Evolutionary conservation across 2,888 invertebrate species (phyloP).

Genomic region (Odontothrips loti): DNA sequence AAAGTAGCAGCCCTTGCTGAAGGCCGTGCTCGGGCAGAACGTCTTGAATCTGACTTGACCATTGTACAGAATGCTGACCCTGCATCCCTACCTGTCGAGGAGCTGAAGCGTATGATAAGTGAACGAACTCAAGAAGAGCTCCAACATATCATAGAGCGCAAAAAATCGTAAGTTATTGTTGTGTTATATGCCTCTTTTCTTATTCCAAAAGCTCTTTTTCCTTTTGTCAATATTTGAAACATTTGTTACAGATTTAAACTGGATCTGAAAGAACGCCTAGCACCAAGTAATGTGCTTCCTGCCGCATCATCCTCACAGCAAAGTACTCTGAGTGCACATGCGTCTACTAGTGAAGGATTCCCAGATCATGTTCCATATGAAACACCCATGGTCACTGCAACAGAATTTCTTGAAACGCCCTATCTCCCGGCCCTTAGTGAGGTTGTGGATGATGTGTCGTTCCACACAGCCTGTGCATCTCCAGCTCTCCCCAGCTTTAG

Average conservation of each 20-base stretch:
- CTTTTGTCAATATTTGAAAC: conserved; percentile 30
- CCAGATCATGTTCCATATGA: not conserved
- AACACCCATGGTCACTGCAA: conserved; percentile 12
- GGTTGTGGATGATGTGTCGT: not conserved
- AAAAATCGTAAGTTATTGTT: conserved; percentile 48
- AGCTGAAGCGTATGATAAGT: conserved; percentile 48
- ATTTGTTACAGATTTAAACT: conserved; percentile 35
- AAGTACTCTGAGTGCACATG: not conserved
- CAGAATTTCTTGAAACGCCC: conserved; percentile 4
- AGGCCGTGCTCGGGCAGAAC: conserved; percentile 62
- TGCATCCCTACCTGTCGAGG: conserved; percentile 43
- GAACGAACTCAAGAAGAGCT: conserved; percentile 52
- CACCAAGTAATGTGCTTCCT: conserved; percentile 8
- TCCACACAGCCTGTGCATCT: conserved; percentile 4
- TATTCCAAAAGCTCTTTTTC: not conserved
- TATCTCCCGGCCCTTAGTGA: conserved; percentile 4
- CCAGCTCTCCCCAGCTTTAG: not conserved
- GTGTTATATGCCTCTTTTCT: not conserved
- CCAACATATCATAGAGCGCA: conserved; percentile 51
- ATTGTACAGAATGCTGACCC: conserved; percentile 34
- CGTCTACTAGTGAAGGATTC: not conserved
- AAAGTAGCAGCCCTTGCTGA: conserved; percentile 60
- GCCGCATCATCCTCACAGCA: conserved; percentile 12
- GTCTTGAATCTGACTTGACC: conserved; percentile 52
- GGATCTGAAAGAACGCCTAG: conserved; percentile 27